Evolutionary conservation across 2,797 vertebrate genomes (phyloP), one percentile per base, ranked within the genome.

Genomic region (Enoplosus armatus): DNA sequence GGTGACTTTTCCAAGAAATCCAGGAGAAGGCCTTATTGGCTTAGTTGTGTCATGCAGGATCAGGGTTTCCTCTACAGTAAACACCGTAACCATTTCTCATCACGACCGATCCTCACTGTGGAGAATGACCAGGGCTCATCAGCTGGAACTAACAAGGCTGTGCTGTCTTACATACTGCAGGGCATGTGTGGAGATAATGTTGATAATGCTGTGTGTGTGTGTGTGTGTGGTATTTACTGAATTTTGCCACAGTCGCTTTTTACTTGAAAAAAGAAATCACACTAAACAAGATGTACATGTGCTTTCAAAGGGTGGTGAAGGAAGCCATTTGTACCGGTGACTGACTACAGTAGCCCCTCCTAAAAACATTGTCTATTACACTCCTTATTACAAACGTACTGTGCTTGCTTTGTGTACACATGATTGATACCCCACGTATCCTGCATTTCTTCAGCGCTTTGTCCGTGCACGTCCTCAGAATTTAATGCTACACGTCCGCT

Each of bases 21-120:
- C 54, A 41, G 20, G 26, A 66, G 65, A 69, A n/a, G 37, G 26
- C 18, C 48, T 89, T 80, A 86, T 88, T 84, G 86, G 86, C 86
- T 89, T 75, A 85, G 70, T 50, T 77, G 33, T 75, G 79, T 88
- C 85, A 81, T 65, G 56, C 41, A 14, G 18, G 58, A 79, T 80
- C 79, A 75, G 22, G 20, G 24, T 27, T 67, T 73, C 35, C 27
- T 74, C 24, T 26, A 48, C 9, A 3, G 6, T 62, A 24, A 75
- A 78, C 24, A 53, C 10, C 2, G 15, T 1, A 71, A 41, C n/a
- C 18, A 8, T 31, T 0, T 15, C 47, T 8, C 45, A 45, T 71
- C 41, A 51, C 53, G 43, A 61, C 20, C 16, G 8, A 31, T 14
- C 31, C 48, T 53, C 47, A 51, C 20, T 20, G n/a, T 20, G 35